Evolutionary conservation across 2,113 vertebrate species (phyloP).

Genomic region (Xiphophorus maculatus): DNA sequence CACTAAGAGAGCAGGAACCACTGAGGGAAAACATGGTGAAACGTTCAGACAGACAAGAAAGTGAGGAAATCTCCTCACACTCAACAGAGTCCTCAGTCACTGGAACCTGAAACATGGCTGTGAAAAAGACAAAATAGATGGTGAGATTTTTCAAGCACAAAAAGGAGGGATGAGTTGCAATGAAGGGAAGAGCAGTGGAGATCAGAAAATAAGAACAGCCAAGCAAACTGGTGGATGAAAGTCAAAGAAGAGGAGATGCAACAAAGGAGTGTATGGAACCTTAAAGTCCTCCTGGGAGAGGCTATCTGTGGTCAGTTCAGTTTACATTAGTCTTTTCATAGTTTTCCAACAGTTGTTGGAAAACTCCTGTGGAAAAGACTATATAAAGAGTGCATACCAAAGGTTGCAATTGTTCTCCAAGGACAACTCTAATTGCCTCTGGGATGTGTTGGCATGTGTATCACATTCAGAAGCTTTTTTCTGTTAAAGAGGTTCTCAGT

Average conservation of each 20-base stretch:
- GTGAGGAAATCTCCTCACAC: conserved; percentile 32
- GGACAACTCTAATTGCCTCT: conserved; percentile 52
- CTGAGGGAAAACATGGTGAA: conserved; percentile 43
- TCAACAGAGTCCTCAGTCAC: conserved; percentile 21
- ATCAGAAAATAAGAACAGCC: conserved; percentile 12
- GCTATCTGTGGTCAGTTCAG: conserved; percentile 40
- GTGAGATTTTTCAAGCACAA: neutral
- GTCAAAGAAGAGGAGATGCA: conserved; percentile 25
- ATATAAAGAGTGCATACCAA: conserved; percentile 35
- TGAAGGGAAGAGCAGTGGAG: conserved; percentile 20
- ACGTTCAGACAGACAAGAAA: conserved; percentile 71
- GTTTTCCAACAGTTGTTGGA: conserved; percentile 40
- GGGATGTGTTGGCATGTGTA: conserved; percentile 58
- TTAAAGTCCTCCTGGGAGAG: conserved; percentile 29
- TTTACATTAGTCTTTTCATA: conserved; percentile 65
- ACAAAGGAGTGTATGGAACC: conserved; percentile 11
- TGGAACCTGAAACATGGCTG: neutral
- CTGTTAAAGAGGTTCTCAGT: conserved; percentile 15
- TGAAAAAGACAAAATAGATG: conserved; percentile 2
- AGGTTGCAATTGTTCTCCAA: conserved; percentile 30
- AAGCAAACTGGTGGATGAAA: conserved; percentile 42
- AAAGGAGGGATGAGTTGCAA: neutral
- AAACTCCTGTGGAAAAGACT: conserved; percentile 29
- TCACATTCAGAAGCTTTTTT: conserved; percentile 14
- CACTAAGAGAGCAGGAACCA: conserved; percentile 32